Conservation (phyloP, 2,888 invertebrate species). For the Cheilosia scutellata region DNA sequence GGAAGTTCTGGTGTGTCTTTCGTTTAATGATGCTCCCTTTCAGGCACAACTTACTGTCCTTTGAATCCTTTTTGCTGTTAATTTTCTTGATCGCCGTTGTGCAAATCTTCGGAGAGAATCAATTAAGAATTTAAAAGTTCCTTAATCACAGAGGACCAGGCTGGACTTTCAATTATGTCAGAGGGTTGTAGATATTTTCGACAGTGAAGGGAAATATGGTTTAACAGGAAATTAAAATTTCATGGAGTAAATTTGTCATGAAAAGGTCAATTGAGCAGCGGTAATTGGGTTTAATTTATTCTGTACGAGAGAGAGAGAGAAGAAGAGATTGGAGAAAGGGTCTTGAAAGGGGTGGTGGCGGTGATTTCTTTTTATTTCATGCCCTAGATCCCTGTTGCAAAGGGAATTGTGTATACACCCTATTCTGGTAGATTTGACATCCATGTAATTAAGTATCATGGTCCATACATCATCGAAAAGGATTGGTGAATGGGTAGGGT, state of each 20-base stretch:
- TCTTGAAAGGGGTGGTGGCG: slow-evolving; percentile 45
- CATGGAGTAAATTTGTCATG: slow-evolving; percentile 76
- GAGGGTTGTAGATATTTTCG: slow-evolving; percentile 40
- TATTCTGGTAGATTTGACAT: slow-evolving; percentile 59
- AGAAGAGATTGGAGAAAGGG: slow-evolving; percentile 28
- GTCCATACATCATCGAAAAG: not conserved
- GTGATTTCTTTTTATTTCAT: slow-evolving; percentile 42
- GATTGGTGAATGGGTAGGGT: not conserved
- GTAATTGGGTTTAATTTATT: slow-evolving; percentile 75
- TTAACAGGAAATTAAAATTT: slow-evolving; percentile 76
- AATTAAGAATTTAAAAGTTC: slow-evolving; percentile 74
- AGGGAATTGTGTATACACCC: slow-evolving; percentile 27
- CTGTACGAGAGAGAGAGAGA: slow-evolving; percentile 45
- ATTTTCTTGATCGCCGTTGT: slow-evolving; percentile 16
- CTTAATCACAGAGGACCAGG: slow-evolving; percentile 67
- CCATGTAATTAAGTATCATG: slow-evolving; percentile 56
- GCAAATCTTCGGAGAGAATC: slow-evolving; percentile 65
- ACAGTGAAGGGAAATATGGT: slow-evolving; percentile 43
- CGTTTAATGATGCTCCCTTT: slow-evolving; percentile 35
- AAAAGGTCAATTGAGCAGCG: slow-evolving; percentile 75
- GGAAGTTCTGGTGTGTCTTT: slow-evolving; percentile 25
- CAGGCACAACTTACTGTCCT: slow-evolving; percentile 16
- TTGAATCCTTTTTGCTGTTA: slow-evolving; percentile 20
- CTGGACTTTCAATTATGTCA: slow-evolving; percentile 64
- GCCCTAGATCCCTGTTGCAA: slow-evolving; percentile 27